A percentile compares a stretch with the other conserved stretches of the same genome.
Conservation (phyloP, 2,888 invertebrate genomes). For the Cepaea hortensis region DNA sequence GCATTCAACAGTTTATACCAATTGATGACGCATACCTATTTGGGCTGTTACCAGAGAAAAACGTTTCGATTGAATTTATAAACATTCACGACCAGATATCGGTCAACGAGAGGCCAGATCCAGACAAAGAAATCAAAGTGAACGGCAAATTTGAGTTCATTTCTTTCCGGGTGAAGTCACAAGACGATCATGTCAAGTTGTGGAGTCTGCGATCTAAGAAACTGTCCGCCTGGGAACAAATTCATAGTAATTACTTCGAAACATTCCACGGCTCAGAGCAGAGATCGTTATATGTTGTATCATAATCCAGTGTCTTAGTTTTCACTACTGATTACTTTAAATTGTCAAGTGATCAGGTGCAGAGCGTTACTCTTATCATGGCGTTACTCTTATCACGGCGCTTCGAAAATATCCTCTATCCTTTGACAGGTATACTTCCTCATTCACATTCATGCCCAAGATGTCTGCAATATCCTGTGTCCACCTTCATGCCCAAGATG, state of each 20-base stretch:
- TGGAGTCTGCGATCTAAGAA: conserved; percentile 13
- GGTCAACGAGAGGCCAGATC: conserved; percentile 83
- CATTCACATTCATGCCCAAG: no score
- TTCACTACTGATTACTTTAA: neutral
- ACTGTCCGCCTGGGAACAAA: conserved; percentile 31
- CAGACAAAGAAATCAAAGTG: conserved; percentile 50
- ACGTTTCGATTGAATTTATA: neutral
- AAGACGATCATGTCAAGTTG: neutral
- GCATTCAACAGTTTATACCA: conserved; percentile 60
- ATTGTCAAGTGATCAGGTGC: no score
- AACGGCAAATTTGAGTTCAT: conserved; percentile 39
- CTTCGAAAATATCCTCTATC: no score
- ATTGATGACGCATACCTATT: conserved; percentile 73
- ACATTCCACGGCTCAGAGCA: neutral
- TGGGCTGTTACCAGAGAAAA: conserved; percentile 61
- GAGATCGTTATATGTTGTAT: neutral
- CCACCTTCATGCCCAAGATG: no score
- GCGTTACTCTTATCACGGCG: no score
- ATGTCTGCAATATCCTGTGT: no score
- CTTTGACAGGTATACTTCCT: no score
- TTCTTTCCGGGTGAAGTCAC: neutral
- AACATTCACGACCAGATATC: conserved; percentile 85
- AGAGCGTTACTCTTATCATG: no score
- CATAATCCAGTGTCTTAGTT: neutral
- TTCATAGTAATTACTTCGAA: conserved; percentile 21